These are phyloP conservation scores for Dryobota labecula DNA, from an alignment of 2,888 invertebrate species.

Conservation along the genomic window DNA sequence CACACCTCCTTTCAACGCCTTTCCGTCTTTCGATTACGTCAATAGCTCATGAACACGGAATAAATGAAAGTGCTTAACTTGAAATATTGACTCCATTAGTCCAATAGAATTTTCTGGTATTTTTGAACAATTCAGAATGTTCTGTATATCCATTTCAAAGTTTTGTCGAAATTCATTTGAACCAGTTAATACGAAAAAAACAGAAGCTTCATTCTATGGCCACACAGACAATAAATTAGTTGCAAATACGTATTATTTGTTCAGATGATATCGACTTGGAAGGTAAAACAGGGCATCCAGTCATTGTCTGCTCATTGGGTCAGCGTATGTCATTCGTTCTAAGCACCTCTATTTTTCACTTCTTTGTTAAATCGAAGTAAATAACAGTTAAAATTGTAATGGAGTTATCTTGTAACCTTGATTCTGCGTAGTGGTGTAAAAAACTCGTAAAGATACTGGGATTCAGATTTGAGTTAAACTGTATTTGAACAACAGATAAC, in stretches of 20 bases:
- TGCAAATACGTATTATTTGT: constrained; percentile 51
- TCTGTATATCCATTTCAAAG: background rate
- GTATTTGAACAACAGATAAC: constrained; percentile 34
- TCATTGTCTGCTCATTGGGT: constrained; percentile 59
- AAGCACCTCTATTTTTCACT: constrained; percentile 21
- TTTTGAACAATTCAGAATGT: background rate
- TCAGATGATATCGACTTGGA: constrained; percentile 54
- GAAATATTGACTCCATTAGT: constrained; percentile 17
- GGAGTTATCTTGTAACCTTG: constrained; percentile 50
- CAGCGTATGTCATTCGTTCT: constrained; percentile 44
- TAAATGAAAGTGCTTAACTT: background rate
- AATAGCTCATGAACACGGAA: background rate
- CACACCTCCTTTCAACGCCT: constrained; percentile 48
- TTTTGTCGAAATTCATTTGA: background rate
- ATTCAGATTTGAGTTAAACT: constrained; percentile 30
- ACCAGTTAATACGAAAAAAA: background rate
- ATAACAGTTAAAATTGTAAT: constrained; percentile 25
- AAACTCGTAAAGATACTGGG: constrained; percentile 37
- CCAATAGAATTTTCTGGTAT: background rate
- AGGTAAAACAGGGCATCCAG: constrained; percentile 57
- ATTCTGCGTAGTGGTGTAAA: constrained; percentile 37
- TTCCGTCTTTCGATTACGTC: constrained; percentile 48
- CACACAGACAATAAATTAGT: constrained; percentile 18
- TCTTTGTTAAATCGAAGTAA: constrained; percentile 37
- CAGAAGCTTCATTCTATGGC: constrained; percentile 5